These are phyloP conservation scores for Plebejus anna DNA, from an alignment of 2,888 invertebrate species.

Conservation along the genomic window DNA sequence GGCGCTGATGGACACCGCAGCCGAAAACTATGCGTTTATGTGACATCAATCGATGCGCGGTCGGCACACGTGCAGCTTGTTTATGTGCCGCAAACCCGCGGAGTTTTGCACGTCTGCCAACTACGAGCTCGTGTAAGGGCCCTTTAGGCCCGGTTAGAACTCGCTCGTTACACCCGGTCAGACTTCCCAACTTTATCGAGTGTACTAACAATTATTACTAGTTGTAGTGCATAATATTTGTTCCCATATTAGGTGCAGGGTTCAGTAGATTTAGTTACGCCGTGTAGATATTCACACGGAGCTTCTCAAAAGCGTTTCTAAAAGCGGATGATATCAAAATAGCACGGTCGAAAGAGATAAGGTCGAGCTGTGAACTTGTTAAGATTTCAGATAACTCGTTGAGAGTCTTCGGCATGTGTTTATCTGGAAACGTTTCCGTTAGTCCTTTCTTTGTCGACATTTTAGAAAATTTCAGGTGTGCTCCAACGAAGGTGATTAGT, in stretches of 20 bases:
- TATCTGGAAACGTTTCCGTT: constrained; percentile 16
- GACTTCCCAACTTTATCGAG: not conserved
- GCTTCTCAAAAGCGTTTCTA: not conserved
- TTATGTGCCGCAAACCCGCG: constrained; percentile 75
- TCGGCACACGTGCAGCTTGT: constrained; percentile 70
- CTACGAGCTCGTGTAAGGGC: constrained; percentile 50
- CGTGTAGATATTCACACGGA: not conserved
- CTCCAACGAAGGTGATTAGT: not conserved
- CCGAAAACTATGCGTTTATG: constrained; percentile 73
- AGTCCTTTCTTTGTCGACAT: constrained; percentile 18
- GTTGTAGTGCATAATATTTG: not conserved
- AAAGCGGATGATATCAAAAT: constrained; percentile 22
- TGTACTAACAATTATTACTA: not conserved
- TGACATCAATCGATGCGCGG: constrained; percentile 73
- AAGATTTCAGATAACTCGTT: constrained; percentile 19
- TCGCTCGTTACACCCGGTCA: constrained; percentile 9
- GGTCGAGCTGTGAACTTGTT: constrained; percentile 24
- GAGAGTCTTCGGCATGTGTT: constrained; percentile 18
- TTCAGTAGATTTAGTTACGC: not conserved
- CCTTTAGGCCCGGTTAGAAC: constrained; percentile 66
- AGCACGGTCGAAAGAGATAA: constrained; percentile 20
- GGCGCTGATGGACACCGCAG: constrained; percentile 66
- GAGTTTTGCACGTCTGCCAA: constrained; percentile 73
- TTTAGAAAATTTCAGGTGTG: not conserved
- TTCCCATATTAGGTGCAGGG: not conserved